Conservation (phyloP, 2,113 vertebrate genomes). For the Elaphurus davidianus region DNA sequence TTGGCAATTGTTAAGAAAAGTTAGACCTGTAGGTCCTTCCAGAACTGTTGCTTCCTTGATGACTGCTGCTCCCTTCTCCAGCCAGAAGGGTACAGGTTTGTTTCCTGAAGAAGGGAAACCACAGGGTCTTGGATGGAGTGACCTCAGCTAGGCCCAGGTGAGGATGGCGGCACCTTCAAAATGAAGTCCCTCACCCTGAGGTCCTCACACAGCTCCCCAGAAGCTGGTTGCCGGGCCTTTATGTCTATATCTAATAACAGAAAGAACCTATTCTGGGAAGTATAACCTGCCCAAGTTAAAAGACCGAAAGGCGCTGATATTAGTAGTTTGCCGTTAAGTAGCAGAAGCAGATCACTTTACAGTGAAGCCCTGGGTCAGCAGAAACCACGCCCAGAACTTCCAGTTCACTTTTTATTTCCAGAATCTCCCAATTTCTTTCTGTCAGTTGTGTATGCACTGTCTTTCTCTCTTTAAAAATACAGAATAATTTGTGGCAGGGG, state of each 20-base stretch:
- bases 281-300: background rate
- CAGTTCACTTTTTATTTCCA: background rate
- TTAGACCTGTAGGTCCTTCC: background rate
- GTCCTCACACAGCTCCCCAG: background rate
- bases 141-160: background rate
- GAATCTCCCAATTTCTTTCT: background rate
- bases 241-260: background rate
- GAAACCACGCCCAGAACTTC: background rate
- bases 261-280: background rate
- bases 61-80: background rate
- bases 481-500: background rate
- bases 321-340: background rate
- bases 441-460: background rate
- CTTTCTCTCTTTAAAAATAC: background rate
- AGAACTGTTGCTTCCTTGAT: background rate
- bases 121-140: background rate
- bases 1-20: background rate
- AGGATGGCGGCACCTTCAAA: too few species aligned
- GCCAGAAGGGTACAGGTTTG: background rate
- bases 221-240: background rate
- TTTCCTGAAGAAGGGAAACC: background rate
- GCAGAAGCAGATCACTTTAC: background rate
- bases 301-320: background rate
- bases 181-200: background rate
- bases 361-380: background rate